These are phyloP conservation scores for Ischnus inquisitorius DNA, from an alignment of 2,888 invertebrate species.

Conservation along the genomic window DNA sequence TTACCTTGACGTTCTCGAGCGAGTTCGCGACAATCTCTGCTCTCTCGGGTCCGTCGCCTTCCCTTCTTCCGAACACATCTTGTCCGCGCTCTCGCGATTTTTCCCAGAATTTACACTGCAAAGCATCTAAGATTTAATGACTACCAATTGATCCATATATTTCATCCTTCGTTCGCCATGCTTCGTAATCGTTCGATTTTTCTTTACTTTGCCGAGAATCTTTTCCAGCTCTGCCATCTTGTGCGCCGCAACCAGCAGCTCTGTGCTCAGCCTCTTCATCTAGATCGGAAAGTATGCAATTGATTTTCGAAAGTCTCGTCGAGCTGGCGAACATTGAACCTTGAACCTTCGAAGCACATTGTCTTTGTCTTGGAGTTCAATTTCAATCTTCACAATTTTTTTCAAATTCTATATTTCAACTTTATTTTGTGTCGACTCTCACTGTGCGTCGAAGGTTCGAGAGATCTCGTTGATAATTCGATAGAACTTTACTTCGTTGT, in stretches of 20 bases:
- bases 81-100: slow-evolving; percentile 60
- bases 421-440: background rate
- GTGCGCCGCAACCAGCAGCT: slow-evolving; percentile 73
- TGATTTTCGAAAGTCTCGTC: background rate
- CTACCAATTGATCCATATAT: slow-evolving; percentile 54
- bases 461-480: slow-evolving; percentile 3
- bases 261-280: slow-evolving; percentile 77
- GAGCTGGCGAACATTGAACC: background rate
- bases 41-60: slow-evolving; percentile 61
- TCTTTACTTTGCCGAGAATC: slow-evolving; percentile 80
- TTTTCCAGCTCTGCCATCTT: slow-evolving; percentile 80
- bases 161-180: background rate
- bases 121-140: slow-evolving; percentile 79
- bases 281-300: slow-evolving; percentile 59
- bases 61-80: slow-evolving; percentile 51
- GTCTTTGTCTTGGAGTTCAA: no score
- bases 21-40: slow-evolving; percentile 66
- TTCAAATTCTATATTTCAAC: background rate
- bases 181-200: slow-evolving; percentile 1
- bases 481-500: slow-evolving; percentile 76
- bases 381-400: background rate
- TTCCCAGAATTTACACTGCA: slow-evolving; percentile 77
- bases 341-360: background rate
- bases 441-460: background rate
- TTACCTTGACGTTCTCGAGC: slow-evolving; percentile 76